These are phyloP conservation scores for Pegoplata infirma DNA, from an alignment of 2,888 invertebrate species.

Conservation along the genomic window DNA sequence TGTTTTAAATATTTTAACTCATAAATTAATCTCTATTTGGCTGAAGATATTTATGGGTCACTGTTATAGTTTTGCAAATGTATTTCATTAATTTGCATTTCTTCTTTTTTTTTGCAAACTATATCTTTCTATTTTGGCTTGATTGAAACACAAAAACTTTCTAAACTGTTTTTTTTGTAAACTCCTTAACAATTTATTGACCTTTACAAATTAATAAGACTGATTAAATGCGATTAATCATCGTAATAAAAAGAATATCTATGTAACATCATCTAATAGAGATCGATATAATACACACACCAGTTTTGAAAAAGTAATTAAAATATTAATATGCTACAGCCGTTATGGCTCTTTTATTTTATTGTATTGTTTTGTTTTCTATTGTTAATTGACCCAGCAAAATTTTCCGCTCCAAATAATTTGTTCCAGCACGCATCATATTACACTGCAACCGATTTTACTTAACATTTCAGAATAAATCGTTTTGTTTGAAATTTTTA, in stretches of 20 bases:
- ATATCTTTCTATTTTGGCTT: background rate
- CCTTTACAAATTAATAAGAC: slow-evolving; percentile 27
- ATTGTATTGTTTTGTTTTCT: too few relatives aligned
- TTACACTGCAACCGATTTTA: too few relatives aligned
- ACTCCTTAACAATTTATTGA: background rate
- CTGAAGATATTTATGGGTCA: slow-evolving; percentile 10
- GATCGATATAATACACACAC: background rate
- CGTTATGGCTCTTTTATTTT: too few relatives aligned
- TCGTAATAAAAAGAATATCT: background rate
- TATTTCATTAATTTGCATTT: background rate
- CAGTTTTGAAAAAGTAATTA: background rate
- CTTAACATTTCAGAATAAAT: too few relatives aligned
- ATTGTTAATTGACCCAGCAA: too few relatives aligned
- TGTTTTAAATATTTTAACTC: background rate
- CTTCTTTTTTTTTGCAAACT: background rate
- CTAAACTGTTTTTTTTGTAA: slow-evolving; percentile 1
- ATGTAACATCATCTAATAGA: background rate
- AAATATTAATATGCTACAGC: too few relatives aligned
- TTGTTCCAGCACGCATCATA: too few relatives aligned
- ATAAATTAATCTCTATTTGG: background rate
- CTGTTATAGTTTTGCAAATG: slow-evolving; percentile 14
- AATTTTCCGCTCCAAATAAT: too few relatives aligned
- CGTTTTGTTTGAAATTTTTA: too few relatives aligned
- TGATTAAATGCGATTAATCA: background rate
- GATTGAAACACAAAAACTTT: background rate